Evolutionary conservation across 2,888 invertebrate species (phyloP), one percentile per base, ranked within the genome.

Genomic region (Eurois occulta): DNA sequence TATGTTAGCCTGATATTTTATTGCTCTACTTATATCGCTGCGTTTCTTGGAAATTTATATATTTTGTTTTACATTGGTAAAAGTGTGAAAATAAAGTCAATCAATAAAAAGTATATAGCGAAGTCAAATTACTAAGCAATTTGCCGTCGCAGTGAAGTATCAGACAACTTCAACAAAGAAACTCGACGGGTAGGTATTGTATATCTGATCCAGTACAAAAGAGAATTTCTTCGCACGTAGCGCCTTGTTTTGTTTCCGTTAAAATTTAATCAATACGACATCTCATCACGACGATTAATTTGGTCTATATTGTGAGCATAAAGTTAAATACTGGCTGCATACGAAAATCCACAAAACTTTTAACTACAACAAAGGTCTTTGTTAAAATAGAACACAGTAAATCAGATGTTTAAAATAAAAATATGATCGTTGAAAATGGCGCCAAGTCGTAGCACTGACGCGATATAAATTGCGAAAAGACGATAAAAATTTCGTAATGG

Each of bases 1-100:
- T 82, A 86, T 89, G 86, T 86, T 84, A 68, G 72, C 76, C 78
- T 78, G 83, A 78, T 86, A 81, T 87, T 90, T 88, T 88, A 89
- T 85, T 85, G 79, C 75, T 72, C 69, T 67, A 52, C 66, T 67
- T 43, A 41, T 68, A 72, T 75, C 75, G 71, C 69, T 79, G 75
- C 78, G 68, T 85, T 84, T 73, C 41, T 67, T 62, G 28, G 5
- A 70, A 66, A 78, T 78, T 80, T 69, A 72, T 80, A 55, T 68
- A 72, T 77, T 83, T 82, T 78, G 72, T 80, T 76, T 79, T 55
- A 80, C 73, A 35, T 75, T 60, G 13, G n/a, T 32, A 64, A 48
- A 79, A 80, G 41, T 60, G 48, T 74, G 48, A 72, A 68, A 41
- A n/a, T n/a, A 72, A 80, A 18, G 52, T 69, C 28, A 69, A 85